These are phyloP conservation scores for Cricetomys ansorgei DNA, from an alignment of 2,113 vertebrate species.

Conservation along the genomic window DNA sequence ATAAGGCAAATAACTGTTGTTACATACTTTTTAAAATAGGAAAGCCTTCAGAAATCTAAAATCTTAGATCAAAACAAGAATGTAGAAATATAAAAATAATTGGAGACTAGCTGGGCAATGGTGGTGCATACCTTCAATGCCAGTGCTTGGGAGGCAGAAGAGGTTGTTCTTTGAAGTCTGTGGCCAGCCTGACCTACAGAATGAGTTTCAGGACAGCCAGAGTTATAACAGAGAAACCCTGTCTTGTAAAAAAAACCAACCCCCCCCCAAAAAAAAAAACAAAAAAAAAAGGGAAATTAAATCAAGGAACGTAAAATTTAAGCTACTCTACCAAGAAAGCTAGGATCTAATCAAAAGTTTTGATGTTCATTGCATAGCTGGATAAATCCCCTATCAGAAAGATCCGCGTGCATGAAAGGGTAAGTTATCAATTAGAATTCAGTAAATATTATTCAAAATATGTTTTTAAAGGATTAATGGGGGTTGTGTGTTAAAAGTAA, in stretches of 20 bases:
- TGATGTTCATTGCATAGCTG: not conserved
- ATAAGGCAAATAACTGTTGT: not conserved
- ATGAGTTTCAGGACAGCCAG: too few relatives aligned
- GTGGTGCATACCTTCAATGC: too few relatives aligned
- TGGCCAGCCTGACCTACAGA: too few relatives aligned
- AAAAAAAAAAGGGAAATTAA: too few relatives aligned
- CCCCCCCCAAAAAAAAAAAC: too few relatives aligned
- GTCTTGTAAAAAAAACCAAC: too few relatives aligned
- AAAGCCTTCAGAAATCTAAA: not conserved
- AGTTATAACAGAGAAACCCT: too few relatives aligned
- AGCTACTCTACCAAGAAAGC: not conserved
- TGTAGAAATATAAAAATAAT: not conserved
- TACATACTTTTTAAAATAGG: not conserved
- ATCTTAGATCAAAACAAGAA: not conserved
- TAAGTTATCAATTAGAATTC: not conserved
- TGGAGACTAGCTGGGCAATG: too few relatives aligned
- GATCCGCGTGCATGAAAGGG: not conserved
- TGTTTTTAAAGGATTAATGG: not conserved
- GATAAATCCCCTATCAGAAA: not conserved
- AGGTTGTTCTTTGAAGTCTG: too few relatives aligned
- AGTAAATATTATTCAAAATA: not conserved
- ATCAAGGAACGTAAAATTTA: not conserved
- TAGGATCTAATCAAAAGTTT: not conserved
- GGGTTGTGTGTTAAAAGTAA: not conserved
- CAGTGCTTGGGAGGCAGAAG: too few relatives aligned